Evolutionary conservation across 2,113 vertebrate species (phyloP).

Genomic region (Anseranas semipalmata): DNA sequence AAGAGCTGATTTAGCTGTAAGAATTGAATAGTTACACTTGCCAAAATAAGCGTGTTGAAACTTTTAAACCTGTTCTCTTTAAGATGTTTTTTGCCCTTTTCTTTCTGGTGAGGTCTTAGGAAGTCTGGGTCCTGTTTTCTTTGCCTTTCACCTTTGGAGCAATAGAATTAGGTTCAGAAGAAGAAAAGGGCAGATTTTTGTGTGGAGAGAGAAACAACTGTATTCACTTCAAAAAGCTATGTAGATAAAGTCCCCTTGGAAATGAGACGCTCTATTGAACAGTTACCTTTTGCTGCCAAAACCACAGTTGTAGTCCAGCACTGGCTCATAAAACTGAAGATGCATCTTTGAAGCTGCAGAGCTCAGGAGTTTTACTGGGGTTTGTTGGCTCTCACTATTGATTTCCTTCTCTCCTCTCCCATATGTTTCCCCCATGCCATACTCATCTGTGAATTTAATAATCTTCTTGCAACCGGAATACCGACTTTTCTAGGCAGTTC

Average conservation of each 20-base stretch:
- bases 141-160: neutral
- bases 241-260: neutral
- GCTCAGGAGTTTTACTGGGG: conserved; percentile 18
- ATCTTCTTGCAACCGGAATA: neutral
- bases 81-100: neutral
- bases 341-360: neutral
- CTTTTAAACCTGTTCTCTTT: neutral
- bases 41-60: neutral
- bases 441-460: neutral
- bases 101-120: neutral
- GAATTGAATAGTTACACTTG: neutral
- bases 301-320: neutral
- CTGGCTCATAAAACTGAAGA: neutral
- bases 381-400: neutral
- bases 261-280: neutral
- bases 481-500: neutral
- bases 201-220: neutral
- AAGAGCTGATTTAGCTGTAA: neutral
- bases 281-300: neutral
- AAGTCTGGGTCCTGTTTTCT: neutral
- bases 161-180: neutral
- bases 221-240: neutral
- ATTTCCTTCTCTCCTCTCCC: conserved; percentile 1
- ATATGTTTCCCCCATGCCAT: neutral
- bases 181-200: neutral